Base-by-base conservation (phyloP, 1,140 invertebrate genomes). In the Geopemphigus sp. region DNA sequence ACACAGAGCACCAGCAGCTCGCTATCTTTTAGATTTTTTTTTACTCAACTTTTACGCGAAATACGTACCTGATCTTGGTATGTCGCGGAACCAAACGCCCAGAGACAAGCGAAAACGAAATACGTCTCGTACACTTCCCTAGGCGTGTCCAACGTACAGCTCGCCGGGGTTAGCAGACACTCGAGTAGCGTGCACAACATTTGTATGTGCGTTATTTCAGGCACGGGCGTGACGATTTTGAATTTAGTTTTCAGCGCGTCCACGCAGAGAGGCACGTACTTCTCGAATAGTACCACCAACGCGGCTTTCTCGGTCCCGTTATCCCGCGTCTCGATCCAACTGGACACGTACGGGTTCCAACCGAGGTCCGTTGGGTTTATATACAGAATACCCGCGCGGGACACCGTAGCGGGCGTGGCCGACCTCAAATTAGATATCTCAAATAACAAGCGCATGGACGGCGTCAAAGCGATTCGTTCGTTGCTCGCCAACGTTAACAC, bases 351-450 rank as follows among this genome's bases (percentile, higher is more conserved):
- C 89, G 96, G 95, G 86, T 94, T 97, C 95, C 96, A 98, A 5
- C 96, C 96, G n/a, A 98, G 88, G 87, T 98, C 96, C 82, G 93
- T 91, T 1, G 95, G 93, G 87, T 98, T 96, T 47, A 96, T 93
- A 83, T 95, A 96, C 11, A 96, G 86, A 82, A 96, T 96, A 66
- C 94, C 94, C 80, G 96, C 96, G 81, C 96, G 87, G 0, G 96
- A 98, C 1, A 98, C 96, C 0, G 96, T 98, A 1, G 96, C 96
- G 4, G 96, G 96, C 17, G 96, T 98, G 0, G 96, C 96, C 1
- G 94, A 96, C 83, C 92, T 90, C 81, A 98, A 87, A 83, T 94
- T 94, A n/a, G 93, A 92, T 84, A 98, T 97, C 87, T 98, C 96
- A 86, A 98, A 98, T 3, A 98, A 84, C 1, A 98, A 87, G 54